Base-by-base conservation (phyloP, 2,797 vertebrate genomes). In the Ibycter americanus region DNA sequence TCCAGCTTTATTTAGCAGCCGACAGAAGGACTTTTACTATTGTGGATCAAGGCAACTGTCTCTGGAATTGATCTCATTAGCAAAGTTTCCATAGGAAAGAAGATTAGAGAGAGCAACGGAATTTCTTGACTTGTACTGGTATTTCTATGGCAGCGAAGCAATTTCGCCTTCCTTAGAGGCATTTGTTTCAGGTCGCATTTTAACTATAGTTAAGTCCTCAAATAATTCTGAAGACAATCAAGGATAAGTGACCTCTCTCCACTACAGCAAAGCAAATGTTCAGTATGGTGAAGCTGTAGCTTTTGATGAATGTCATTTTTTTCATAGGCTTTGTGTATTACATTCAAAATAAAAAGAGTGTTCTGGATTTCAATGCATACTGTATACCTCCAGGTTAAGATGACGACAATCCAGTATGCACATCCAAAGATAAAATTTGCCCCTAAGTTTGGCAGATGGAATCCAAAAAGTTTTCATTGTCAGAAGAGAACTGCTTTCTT, bases 1-100 rank as follows among this genome's bases (percentile, higher is more conserved):
- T 96, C 86, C 86, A 94, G 72, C 74, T 97, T 95, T 95, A 97
- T 97, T 98, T 96, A 96, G 96, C 95, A 95, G 95, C 90, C 61
- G 51, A 97, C 47, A 96, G 91, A 96, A 96, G 91, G 93, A 96
- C 93, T 96, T 96, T 97, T 73, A 92, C 91, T 96, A 78, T 27
- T 72, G 95, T 92, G 74, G 95, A 97, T 97, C 93, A 96, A 96
- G 95, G 93, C 94, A 91, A 95, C 96, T 94, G 94, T 93, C 96
- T 93, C 94, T 92, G 90, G 97, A 97, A 97, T 96, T 97, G 93
- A 96, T 97, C 97, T 97, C 96, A 97, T 97, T 98, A 97, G 90
- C 66, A 93, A 97, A 97, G 96, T 97, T 97, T 97, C 93, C 87
- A 95, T 89, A 93, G 91, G 96, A 97, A 98, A 91, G 96, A 44